Conservation (phyloP, 1,140 invertebrate genomes). For the Copidosoma floridanum region DNA sequence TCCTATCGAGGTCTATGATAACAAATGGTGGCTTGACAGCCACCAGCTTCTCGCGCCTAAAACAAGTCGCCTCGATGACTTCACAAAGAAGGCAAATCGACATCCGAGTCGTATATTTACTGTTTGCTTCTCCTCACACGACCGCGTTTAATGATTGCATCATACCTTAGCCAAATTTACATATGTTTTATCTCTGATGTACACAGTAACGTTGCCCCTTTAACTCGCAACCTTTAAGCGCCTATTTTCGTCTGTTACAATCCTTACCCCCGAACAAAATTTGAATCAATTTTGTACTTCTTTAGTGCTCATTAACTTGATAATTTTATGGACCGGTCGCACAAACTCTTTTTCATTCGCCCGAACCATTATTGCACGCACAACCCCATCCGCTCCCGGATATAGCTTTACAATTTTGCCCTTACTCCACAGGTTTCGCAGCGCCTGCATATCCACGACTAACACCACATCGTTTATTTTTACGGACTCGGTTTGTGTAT, state of each 20-base stretch:
- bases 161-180: no score
- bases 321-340: background rate
- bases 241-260: background rate
- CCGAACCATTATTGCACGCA: background rate
- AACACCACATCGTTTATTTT: conserved; percentile 2
- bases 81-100: no score
- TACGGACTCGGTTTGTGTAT: background rate
- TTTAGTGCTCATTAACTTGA: background rate
- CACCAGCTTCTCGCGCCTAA: no score
- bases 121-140: no score
- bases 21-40: no score
- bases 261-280: background rate
- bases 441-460: background rate
- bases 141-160: no score
- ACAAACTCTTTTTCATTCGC: background rate
- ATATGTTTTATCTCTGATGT: no score
- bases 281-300: background rate
- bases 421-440: background rate
- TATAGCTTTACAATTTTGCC: background rate
- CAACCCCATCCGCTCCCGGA: background rate
- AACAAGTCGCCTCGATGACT: no score
- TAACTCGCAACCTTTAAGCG: no score
- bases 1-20: no score
- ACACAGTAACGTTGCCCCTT: no score
- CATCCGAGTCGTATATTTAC: no score